phyloP scores from a whole-genome alignment of 2,113 vertebrate species.

The Pampusana beccarii region DNA sequence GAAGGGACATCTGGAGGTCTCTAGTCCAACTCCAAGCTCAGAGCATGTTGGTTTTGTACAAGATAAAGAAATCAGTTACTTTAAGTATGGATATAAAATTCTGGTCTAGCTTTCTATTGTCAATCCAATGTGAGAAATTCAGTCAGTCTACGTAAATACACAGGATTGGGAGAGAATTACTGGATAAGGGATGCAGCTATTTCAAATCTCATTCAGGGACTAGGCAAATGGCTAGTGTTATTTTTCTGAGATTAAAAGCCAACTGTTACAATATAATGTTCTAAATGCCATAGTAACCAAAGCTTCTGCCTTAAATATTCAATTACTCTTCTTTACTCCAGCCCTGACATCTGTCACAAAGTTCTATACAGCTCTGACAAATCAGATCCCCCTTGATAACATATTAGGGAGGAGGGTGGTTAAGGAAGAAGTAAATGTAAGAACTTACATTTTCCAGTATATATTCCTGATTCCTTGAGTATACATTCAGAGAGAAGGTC shows the following conservation, averaged over 20 bases:
- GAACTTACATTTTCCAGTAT: slow-evolving; percentile 88
- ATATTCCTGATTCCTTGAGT: slow-evolving; percentile 81
- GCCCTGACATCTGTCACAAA: slow-evolving; percentile 9
- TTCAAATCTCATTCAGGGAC: slow-evolving; percentile 1
- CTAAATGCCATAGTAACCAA: neutral
- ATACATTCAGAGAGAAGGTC: slow-evolving; percentile 47
- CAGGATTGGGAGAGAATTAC: slow-evolving; percentile 16
- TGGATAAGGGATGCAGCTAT: neutral
- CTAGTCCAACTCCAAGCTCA: neutral
- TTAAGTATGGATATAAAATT: neutral
- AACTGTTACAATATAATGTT: neutral
- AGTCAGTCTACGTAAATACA: neutral
- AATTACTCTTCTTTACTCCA: slow-evolving; percentile 14
- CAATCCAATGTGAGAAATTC: neutral
- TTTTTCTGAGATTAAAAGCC: slow-evolving; percentile 36
- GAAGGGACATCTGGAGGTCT: neutral
- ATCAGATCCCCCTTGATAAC: neutral
- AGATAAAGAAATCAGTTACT: neutral
- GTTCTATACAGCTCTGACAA: neutral
- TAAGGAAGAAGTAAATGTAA: neutral
- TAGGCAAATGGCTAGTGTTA: slow-evolving; percentile 1
- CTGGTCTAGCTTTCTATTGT: neutral
- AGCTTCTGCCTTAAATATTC: slow-evolving; percentile 15
- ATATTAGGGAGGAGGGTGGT: too few species aligned
- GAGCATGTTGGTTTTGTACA: neutral